Percentiles rank a stretch among this genome's conserved stretches.
These are phyloP conservation scores for Papilio aristodemus DNA, from an alignment of 1,140 invertebrate genomes.

Conservation along the genomic window DNA sequence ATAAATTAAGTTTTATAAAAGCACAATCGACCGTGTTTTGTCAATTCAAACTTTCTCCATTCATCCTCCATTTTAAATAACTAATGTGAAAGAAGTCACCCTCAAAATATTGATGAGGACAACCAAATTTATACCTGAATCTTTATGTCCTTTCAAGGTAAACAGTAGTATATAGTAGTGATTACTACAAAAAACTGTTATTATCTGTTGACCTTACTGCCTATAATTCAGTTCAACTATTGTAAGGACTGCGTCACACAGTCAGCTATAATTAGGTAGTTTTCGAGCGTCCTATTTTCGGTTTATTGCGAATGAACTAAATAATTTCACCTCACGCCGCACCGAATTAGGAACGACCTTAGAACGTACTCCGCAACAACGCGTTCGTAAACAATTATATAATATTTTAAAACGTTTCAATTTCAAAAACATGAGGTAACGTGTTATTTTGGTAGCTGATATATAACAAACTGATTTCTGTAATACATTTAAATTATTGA, in stretches of 20 bases:
- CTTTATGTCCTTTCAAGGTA: too few relatives aligned
- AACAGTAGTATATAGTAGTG: too few relatives aligned
- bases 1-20: not conserved
- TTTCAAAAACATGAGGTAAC: not conserved
- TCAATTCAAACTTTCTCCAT: too few relatives aligned
- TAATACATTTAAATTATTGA: too few relatives aligned
- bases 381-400: not conserved
- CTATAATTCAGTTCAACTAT: not conserved
- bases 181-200: too few relatives aligned
- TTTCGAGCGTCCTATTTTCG: not conserved
- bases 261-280: not conserved
- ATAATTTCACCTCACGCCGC: not conserved
- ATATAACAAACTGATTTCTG: too few relatives aligned
- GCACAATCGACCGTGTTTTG: too few relatives aligned
- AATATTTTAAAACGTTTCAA: not conserved
- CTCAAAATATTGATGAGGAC: too few relatives aligned
- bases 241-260: not conserved
- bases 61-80: too few relatives aligned
- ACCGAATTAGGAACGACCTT: slow-evolving; percentile 10
- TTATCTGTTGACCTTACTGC: too few relatives aligned
- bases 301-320: slow-evolving; percentile 14
- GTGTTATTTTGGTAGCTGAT: not conserved
- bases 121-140: too few relatives aligned
- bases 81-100: too few relatives aligned
- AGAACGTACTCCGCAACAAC: not conserved